Evolutionary conservation across 1,140 invertebrate species (phyloP), one percentile per base, ranked within the genome.

Genomic region (Bombyx mandarina): DNA sequence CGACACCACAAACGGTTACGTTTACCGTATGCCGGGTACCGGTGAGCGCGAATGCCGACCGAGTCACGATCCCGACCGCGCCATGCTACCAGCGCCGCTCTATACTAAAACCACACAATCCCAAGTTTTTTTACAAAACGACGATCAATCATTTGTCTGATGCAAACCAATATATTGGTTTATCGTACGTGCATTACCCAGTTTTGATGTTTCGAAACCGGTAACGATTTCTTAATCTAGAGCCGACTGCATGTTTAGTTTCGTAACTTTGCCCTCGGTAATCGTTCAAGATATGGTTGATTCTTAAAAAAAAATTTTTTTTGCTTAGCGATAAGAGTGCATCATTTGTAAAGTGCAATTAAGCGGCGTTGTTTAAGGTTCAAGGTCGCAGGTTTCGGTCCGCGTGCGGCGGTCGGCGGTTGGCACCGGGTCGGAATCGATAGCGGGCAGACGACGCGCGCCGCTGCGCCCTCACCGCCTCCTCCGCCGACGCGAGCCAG

Each of bases 371-470:
- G 57, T 57, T 35, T 35, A 35, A 35, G 26, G 26, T 35, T 35
- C 26, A 35, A 35, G 26, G 26, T 67, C 58, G 67, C 71, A n/a
- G 49, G 52, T 52, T 7, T 35, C 52, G 66, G 68, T 62, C 62
- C 56, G 60, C 48, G 52, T 50, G 52, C 63, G 66, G 67, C 62
- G 72, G 71, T 73, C 60, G 69, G 69, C 67, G 69, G 67, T 67
- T 68, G 60, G 62, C 64, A 67, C 67, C 66, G 63, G 61, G 63
- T 54, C 72, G 71, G 73, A 71, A 78, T 82, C 75, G 69, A 81
- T 82, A 81, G 73, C 71, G 71, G 66, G 66, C 63, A 70, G 77
- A 64, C 62, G 69, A 64, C 67, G 71, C 77, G 74, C 77, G 73
- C 75, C 75, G 73, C 65, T 65, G 74, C 76, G 63, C 48, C 60